These are phyloP conservation scores for Boulengeromyrus knoepffleri DNA, from an alignment of 2,113 vertebrate genomes.

Conservation along the genomic window DNA sequence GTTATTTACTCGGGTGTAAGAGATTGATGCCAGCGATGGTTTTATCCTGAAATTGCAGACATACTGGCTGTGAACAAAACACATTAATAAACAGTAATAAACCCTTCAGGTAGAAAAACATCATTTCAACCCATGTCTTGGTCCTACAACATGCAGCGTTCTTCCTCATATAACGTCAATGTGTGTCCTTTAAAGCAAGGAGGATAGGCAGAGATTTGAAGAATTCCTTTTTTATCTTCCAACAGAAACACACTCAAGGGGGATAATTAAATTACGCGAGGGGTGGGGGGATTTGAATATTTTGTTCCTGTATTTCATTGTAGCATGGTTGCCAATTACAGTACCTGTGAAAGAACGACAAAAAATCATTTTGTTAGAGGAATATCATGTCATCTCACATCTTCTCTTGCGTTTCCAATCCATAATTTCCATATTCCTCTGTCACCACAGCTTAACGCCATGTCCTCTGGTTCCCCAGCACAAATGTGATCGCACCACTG, in stretches of 20 bases:
- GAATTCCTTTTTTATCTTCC: not conserved
- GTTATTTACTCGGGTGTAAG: not conserved
- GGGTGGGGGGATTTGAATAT: not conserved
- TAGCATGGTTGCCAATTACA: not conserved
- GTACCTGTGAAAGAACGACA: not conserved
- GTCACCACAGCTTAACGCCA: not conserved
- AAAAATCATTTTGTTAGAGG: not conserved
- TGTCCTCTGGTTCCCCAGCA: not conserved
- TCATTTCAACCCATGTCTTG: not conserved
- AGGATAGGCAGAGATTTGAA: not conserved
- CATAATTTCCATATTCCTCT: slow-evolving; percentile 2
- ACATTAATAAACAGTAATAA: not conserved
- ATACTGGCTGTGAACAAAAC: not conserved
- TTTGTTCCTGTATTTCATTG: not conserved
- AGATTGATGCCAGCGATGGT: not conserved
- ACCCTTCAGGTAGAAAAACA: not conserved
- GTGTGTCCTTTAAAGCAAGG: not conserved
- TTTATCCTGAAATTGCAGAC: not conserved
- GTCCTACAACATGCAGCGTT: not conserved
- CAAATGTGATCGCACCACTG: not conserved
- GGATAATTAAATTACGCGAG: not conserved
- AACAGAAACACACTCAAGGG: not conserved
- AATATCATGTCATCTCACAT: not conserved
- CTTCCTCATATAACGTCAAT: not conserved
- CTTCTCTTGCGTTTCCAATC: not conserved